phyloP scores from a whole-genome alignment of 1,140 invertebrate genomes.

The Protaetia brevitarsis region DNA sequence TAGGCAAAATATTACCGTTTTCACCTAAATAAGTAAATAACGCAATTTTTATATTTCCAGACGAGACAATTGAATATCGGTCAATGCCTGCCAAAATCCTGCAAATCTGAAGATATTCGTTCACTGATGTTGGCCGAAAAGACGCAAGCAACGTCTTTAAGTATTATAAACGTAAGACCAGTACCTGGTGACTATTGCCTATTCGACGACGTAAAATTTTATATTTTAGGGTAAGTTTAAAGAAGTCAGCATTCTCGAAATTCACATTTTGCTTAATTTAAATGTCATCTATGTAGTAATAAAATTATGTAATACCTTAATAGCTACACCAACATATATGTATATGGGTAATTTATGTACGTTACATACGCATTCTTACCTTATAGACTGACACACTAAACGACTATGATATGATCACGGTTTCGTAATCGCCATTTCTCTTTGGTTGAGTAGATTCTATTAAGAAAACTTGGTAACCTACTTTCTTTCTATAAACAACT shows the following conservation, averaged over 20 bases:
- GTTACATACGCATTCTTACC: no score
- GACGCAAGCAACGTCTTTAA: constrained; percentile 48
- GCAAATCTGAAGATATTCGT: constrained; percentile 58
- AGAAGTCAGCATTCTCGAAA: no score
- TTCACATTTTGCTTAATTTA: no score
- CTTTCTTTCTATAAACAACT: background rate
- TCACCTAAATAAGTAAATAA: no score
- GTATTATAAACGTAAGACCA: constrained; percentile 61
- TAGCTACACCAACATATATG: no score
- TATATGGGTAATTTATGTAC: no score
- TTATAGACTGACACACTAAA: no score
- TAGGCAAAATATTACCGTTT: no score
- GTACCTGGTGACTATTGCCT: constrained; percentile 69
- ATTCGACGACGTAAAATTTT: constrained; percentile 65
- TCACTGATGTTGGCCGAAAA: constrained; percentile 55
- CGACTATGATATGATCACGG: background rate
- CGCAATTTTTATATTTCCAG: constrained; percentile 50
- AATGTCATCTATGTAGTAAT: no score
- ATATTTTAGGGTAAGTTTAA: constrained; percentile 71
- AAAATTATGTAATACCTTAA: no score
- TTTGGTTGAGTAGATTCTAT: background rate
- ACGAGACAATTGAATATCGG: constrained; percentile 64
- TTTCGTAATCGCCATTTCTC: background rate
- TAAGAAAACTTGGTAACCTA: background rate
- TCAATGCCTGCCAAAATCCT: constrained; percentile 69